phyloP scores from a whole-genome alignment of 2,797 vertebrate species.

The Podargus strigoides region DNA sequence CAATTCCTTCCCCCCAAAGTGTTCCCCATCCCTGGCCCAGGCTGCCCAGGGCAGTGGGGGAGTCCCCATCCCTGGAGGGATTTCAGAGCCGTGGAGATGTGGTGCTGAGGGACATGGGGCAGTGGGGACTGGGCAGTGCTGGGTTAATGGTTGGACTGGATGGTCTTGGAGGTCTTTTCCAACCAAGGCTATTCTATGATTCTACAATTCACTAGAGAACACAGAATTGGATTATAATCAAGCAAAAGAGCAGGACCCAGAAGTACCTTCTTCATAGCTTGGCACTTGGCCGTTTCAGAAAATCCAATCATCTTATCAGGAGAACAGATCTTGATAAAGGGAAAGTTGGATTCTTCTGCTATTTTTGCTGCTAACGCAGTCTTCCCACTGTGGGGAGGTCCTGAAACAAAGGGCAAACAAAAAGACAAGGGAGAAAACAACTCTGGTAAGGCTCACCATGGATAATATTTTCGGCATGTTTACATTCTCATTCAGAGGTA shows the following conservation, averaged over 20 bases:
- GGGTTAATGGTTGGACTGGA: too few species aligned
- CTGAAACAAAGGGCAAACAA: conserved; percentile 63
- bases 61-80: too few species aligned
- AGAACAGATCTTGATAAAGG: conserved; percentile 98
- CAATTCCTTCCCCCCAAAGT: too few species aligned
- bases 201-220: neutral
- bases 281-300: conserved; percentile 95
- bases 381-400: conserved; percentile 94
- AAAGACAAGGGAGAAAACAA: neutral
- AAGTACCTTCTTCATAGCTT: conserved; percentile 94
- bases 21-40: too few species aligned
- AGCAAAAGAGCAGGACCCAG: neutral
- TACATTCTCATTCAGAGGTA: neutral
- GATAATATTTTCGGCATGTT: neutral
- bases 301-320: conserved; percentile 97
- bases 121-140: too few species aligned
- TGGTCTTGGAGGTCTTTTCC: too few species aligned
- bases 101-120: too few species aligned
- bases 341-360: conserved; percentile 91
- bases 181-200: too few species aligned
- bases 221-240: neutral
- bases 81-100: too few species aligned
- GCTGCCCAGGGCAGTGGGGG: too few species aligned
- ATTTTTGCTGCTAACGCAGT: conserved; percentile 93
- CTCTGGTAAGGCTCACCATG: neutral